These are phyloP conservation scores for Diplodus sargus DNA, from an alignment of 2,797 vertebrate genomes.

Conservation along the genomic window DNA sequence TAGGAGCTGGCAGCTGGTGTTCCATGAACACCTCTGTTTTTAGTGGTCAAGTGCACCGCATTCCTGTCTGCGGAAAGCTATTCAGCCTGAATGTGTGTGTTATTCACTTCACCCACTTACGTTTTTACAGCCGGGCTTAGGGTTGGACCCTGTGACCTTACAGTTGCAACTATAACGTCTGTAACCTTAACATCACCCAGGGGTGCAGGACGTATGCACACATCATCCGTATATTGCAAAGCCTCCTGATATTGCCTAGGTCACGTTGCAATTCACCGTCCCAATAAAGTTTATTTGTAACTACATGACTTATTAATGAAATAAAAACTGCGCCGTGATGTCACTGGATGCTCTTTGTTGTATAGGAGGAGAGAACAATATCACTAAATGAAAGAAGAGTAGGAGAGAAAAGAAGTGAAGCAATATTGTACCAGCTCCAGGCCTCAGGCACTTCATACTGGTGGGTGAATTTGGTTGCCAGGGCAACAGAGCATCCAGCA, in stretches of 20 bases:
- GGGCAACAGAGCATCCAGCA: constrained; percentile 84
- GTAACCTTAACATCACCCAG: constrained; percentile 10
- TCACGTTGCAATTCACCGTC: constrained; percentile 13
- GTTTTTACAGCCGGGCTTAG: constrained; percentile 25
- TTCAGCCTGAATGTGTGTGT: constrained; percentile 1
- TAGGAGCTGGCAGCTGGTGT: constrained; percentile 18
- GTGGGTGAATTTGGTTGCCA: constrained; percentile 85
- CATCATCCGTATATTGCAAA: constrained; percentile 20
- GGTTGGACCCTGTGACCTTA: constrained; percentile 34
- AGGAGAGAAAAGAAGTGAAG: constrained; percentile 71
- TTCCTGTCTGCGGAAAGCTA: constrained; percentile 11
- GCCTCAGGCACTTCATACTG: constrained; percentile 79
- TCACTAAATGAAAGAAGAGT: constrained; percentile 70
- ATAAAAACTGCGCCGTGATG: constrained; percentile 38
- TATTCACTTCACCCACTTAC: constrained; percentile 15
- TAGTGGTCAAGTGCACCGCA: constrained; percentile 26
- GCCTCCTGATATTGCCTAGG: constrained; percentile 32
- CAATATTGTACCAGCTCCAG: constrained; percentile 74
- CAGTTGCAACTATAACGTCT: constrained; percentile 14
- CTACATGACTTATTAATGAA: constrained; percentile 58
- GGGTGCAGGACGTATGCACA: constrained; percentile 12
- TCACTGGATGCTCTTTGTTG: constrained; percentile 38
- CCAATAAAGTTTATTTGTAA: constrained; percentile 46
- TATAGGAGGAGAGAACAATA: constrained; percentile 55
- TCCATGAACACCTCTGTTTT: constrained; percentile 26